These are phyloP conservation scores for Beroe ovata DNA, from an alignment of 37 sponge, comb jelly and placozoan genomes.

Conservation along the genomic window DNA sequence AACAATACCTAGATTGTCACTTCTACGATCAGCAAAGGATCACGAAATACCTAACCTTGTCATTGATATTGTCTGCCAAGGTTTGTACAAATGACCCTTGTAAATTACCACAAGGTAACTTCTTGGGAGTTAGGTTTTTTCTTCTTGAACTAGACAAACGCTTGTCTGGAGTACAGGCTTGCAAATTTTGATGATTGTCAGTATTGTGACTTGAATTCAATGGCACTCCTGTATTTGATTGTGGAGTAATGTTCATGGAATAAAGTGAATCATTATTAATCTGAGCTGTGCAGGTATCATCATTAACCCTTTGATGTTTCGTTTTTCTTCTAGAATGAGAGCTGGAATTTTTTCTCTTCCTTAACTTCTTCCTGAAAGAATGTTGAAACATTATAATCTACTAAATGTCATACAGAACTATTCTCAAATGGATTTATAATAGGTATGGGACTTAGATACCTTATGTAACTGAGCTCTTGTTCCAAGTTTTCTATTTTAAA, in stretches of 20 bases:
- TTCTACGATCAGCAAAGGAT: neutral
- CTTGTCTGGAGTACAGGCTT: constrained; percentile 43
- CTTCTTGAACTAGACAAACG: constrained; percentile 14
- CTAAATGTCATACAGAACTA: no score
- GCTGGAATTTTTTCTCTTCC: constrained; percentile 31
- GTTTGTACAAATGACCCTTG: constrained; percentile 31
- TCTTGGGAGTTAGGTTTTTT: constrained; percentile 14
- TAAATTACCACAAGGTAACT: neutral
- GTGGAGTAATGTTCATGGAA: no score
- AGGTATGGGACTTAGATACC: no score
- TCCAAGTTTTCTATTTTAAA: neutral
- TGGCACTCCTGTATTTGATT: no score
- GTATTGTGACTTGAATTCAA: no score
- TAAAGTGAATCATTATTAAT: no score
- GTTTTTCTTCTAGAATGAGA: no score
- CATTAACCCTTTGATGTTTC: no score
- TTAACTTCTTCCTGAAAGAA: constrained; percentile 6
- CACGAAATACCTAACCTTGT: neutral
- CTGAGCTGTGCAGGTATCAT: no score
- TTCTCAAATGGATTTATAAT: no score
- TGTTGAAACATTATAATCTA: no score
- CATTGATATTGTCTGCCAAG: constrained; percentile 6
- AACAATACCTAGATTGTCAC: neutral
- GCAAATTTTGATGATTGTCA: no score
- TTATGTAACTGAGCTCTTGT: neutral